Base-by-base conservation (phyloP, 1,140 invertebrate genomes). In the Penaeus vannamei region DNA sequence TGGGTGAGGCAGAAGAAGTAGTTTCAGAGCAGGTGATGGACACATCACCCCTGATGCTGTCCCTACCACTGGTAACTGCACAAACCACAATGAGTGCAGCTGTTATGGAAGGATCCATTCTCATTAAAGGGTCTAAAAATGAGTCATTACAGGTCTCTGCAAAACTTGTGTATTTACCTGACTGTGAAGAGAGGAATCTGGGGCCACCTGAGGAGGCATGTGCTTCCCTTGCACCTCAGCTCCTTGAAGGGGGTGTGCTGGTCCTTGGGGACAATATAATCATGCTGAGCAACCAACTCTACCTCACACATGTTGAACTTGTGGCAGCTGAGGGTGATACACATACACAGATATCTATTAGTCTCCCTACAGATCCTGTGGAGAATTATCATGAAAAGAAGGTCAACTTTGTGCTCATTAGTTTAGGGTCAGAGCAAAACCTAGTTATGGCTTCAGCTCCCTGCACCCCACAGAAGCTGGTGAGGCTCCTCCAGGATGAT, bases 341-440 rank as follows among this genome's bases (percentile, higher is more conserved):
- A 20, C 87, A 84, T 14, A 89, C 87, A 76, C 81, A 89, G 59
- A 89, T 89, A 19, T 84, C 87, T 19, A 89, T 89, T 10, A 84
- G 80, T 29, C 83, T 83, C n/a, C n/a, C 83, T 4, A 46, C 60
- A 26, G 87, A 89, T 77, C 32, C 87, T 8, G 19, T 89, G 82
- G 69, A 85, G 26, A 32, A 66, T n/a, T 89, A 89, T 60, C 87
- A 89, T 7, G 59, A 77, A 7, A 76, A 42, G 10, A 72, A 76
- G 22, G 83, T 62, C 20, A 89, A 89, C 42, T 89, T 89, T 80
- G 76, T 89, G 10, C 76, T 89, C 10, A 84, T 89, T 26, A 84
- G 82, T 36, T 62, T 72, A 46, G 42, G 61, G 53, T 80, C 64
- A 12, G 87, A 89, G 36, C 62, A 82, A 12, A 53, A 14, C 12